Evolutionary conservation across 1,140 invertebrate species (phyloP), one percentile per base, ranked within the genome.

Genomic region (Acromyrmex heyeri): DNA sequence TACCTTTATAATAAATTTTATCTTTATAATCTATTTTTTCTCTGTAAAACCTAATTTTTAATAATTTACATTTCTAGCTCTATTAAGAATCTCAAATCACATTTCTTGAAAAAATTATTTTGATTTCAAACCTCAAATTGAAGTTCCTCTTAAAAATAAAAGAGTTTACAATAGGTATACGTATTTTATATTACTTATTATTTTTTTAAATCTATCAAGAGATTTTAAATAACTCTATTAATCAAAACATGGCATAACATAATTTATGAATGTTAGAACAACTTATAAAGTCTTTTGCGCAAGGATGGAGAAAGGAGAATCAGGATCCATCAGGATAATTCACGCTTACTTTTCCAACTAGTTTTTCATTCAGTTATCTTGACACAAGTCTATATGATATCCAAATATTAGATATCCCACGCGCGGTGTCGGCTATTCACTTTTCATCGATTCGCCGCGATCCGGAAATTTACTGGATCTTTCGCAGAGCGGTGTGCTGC

Each of bases 391-490:
- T 61, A 48, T 61, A 38, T 61, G 69, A 61, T 73, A 61, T 75
- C 38, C 69, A 75, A 83, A 83, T 83, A 83, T 83, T 83, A 83
- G 69, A 75, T 83, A 83, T 83, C 69, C 65, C 55, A 38, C 55
- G 30, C 7, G 24, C 34, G 16, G 38, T 48, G 69, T 73, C 24
- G 57, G 38, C 38, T 12, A 34, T 62, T 50, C 79, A 82, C 55
- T 83, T 48, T 14, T 14, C 38, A 83, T 83, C 69, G 79, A 82
- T 82, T 30, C 38, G 38, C 18, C 16, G 69, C 69, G 67, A 61
- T 82, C 53, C 67, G 69, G 27, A 61, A 69, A 83, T 73, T 24
- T 57, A 16, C 16, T 24, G 38, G 57, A 83, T 75, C 79, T 57
- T 75, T 83, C 79, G 38, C 53, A 59, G 55, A 59, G 24, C 21